Percentiles rank a stretch among this genome's conserved stretches.
Conservation (phyloP, 2,113 vertebrate genomes). For the Ceyx melanurus region DNA sequence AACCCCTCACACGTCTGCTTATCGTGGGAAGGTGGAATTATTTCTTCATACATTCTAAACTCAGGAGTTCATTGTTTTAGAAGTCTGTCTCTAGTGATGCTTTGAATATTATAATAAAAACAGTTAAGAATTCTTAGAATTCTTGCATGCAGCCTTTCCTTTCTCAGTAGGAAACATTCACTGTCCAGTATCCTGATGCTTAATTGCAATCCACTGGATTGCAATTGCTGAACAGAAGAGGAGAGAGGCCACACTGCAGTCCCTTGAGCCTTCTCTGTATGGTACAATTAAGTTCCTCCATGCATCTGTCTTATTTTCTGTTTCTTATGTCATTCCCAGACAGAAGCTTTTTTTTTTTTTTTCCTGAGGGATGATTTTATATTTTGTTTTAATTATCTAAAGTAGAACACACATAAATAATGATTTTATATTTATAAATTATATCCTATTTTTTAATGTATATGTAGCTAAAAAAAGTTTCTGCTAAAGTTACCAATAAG, state of each 20-base stretch:
- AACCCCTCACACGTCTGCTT: neutral
- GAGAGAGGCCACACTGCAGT: neutral
- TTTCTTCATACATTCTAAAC: neutral
- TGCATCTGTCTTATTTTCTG: constrained; percentile 17
- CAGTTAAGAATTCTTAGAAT: neutral
- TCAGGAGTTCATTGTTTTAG: neutral
- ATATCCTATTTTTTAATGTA: neutral
- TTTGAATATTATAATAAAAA: neutral
- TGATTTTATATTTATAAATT: neutral
- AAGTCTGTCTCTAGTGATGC: neutral
- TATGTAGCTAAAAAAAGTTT: neutral
- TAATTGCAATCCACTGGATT: constrained; percentile 2
- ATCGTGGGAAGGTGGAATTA: neutral
- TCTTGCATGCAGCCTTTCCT: neutral
- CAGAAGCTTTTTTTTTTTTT: neutral
- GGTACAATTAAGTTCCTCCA: constrained; percentile 17
- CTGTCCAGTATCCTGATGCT: neutral
- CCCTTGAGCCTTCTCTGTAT: neutral
- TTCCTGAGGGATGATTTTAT: neutral
- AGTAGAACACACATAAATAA: neutral
- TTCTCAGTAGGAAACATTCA: neutral
- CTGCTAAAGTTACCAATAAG: neutral
- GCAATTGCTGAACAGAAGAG: neutral
- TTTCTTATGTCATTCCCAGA: constrained; percentile 14
- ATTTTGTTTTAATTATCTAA: constrained; percentile 13